Evolutionary conservation across 2,113 vertebrate species (phyloP).

Genomic region (Pimephales promelas): DNA sequence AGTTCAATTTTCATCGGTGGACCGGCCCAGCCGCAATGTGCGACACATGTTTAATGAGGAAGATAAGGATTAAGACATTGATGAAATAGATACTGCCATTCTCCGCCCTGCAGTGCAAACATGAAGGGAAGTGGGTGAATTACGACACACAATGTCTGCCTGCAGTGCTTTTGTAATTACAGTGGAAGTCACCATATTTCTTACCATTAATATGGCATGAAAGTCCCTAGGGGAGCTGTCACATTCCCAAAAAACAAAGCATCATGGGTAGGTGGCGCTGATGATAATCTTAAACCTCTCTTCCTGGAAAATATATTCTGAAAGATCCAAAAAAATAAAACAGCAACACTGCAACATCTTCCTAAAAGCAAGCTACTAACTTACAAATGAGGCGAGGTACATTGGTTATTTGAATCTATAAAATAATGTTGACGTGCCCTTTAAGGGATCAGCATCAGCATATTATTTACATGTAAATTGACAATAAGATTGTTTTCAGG

Average conservation of each 20-base stretch:
- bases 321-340: not conserved
- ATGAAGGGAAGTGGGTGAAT: conserved; percentile 66
- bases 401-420: not conserved
- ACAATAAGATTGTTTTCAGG: conserved; percentile 21
- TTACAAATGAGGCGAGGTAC: not conserved
- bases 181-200: conserved; percentile 68
- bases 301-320: conserved; percentile 35
- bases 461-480: conserved; percentile 38
- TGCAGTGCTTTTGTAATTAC: conserved; percentile 75
- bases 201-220: conserved; percentile 70
- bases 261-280: conserved; percentile 51
- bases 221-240: conserved; percentile 69
- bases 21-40: not conserved
- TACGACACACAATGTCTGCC: conserved; percentile 63
- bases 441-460: conserved; percentile 2
- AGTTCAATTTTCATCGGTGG: not conserved
- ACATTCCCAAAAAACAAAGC: conserved; percentile 71
- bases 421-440: conserved; percentile 10
- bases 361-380: conserved; percentile 8
- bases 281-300: conserved; percentile 51
- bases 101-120: conserved; percentile 55
- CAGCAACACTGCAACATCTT: conserved; percentile 1
- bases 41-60: conserved; percentile 52
- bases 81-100: conserved; percentile 58
- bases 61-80: conserved; percentile 56